These are phyloP conservation scores for Catostomus latipinnis DNA, from an alignment of 2,797 vertebrate species.

Conservation along the genomic window DNA sequence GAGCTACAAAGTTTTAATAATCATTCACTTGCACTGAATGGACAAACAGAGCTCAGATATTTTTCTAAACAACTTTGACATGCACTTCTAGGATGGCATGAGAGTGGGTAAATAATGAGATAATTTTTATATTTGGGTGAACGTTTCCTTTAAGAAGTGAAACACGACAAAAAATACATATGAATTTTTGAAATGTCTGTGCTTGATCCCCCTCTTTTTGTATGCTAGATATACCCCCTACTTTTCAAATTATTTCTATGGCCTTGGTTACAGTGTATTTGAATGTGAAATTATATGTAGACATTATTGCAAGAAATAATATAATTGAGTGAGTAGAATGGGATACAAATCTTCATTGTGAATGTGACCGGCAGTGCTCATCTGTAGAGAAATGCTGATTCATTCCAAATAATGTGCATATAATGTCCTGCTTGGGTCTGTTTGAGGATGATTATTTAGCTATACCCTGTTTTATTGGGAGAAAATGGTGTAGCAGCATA, in stretches of 20 bases:
- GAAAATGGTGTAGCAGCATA: not conserved
- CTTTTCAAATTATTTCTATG: not conserved
- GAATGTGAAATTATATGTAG: slow-evolving; percentile 33
- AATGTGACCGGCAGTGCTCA: slow-evolving; percentile 18
- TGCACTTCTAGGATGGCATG: no score
- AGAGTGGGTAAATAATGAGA: no score
- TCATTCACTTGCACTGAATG: no score
- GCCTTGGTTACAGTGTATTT: not conserved
- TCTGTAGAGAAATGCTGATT: slow-evolving; percentile 8
- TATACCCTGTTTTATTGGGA: slow-evolving; percentile 13
- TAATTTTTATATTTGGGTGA: no score
- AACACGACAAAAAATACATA: no score
- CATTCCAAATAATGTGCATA: slow-evolving; percentile 15
- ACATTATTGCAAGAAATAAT: slow-evolving; percentile 30
- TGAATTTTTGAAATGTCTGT: no score
- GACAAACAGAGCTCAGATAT: no score
- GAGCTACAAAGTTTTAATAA: no score
- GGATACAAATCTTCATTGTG: slow-evolving; percentile 56
- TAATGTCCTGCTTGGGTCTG: slow-evolving; percentile 24
- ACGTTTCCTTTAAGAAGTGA: no score
- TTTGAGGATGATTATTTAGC: not conserved
- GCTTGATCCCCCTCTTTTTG: no score
- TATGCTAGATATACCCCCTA: not conserved
- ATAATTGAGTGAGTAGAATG: slow-evolving; percentile 57
- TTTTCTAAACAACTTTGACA: no score